Base-by-base conservation (phyloP, 2,888 invertebrate species). In the Spialia ferax region DNA sequence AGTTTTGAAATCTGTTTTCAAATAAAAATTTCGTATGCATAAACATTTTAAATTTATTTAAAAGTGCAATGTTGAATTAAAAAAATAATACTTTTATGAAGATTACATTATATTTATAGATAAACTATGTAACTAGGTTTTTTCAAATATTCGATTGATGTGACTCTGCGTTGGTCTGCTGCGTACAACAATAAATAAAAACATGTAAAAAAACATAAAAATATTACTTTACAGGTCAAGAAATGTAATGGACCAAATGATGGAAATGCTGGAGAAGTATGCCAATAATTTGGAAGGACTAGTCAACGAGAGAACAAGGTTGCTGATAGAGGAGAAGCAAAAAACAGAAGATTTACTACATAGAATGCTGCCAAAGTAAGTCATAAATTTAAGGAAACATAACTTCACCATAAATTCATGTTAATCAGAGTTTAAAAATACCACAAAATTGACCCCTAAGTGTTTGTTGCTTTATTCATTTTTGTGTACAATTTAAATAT, bases 231-330 rank as follows among this genome's bases (percentile, higher is more conserved):
- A 59, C 80, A 97, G 97, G 83, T 97, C 95, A 80, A 96, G 96
- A 79, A 98, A 98, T 85, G 98, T 98, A 77, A 97, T 98, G 97
- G 98, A 99, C 89, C 98, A 98, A 95, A 98, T 99, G 98, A 98
- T 99, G 97, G 97, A 97, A 79, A 98, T 98, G 97, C 98, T 99
- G 98, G 99, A 98, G 87, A 98, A 97, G 82, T 98, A 99, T 89
- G 98, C 98, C 69, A 97, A 97, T 88, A 97, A 99, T 94, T 95
- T 99, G 90, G 99, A 99, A 91, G 98, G 98, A 88, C 95, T 99
- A 92, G 99, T 99, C 83, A 97, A 95, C 80, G 98, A 99, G 92
- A 95, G 99, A 80, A 99, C 99, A 73, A 96, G 97, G 84, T 95
- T 98, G 82, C 94, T 99, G 80, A 96, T 96, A 81, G 98, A 98